A percentile compares a stretch with the other conserved stretches of the same genome.
phyloP scores from a whole-genome alignment of 2,888 invertebrate species.

The Platycheirus rosarum region DNA sequence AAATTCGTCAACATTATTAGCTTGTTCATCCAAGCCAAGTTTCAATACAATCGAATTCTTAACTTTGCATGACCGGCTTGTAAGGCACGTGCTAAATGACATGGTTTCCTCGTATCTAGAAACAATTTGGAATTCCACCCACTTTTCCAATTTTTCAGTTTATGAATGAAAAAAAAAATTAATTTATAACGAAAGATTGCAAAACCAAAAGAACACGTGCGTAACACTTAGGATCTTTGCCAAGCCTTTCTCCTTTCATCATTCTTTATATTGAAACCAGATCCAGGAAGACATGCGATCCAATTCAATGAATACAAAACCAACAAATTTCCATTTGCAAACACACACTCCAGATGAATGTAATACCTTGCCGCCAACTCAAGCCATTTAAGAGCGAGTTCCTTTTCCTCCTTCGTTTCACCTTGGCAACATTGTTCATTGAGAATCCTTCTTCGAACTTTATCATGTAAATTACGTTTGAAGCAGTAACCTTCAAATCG shows the following conservation, averaged over 20 bases:
- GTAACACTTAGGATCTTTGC: slow-evolving; percentile 3
- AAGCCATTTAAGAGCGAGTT: slow-evolving; percentile 4
- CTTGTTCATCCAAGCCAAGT: too few relatives aligned
- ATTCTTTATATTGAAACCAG: slow-evolving; percentile 51
- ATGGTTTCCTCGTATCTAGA: too few relatives aligned
- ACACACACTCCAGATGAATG: slow-evolving; percentile 17
- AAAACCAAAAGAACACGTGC: slow-evolving; percentile 46
- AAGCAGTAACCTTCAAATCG: slow-evolving; percentile 12
- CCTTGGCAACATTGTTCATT: neutral
- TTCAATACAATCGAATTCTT: too few relatives aligned
- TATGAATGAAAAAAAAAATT: too few relatives aligned
- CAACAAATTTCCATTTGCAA: slow-evolving; percentile 32
- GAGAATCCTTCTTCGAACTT: slow-evolving; percentile 20
- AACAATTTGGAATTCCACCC: too few relatives aligned
- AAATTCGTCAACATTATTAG: too few relatives aligned
- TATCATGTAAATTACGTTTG: slow-evolving; percentile 61
- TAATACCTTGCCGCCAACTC: slow-evolving; percentile 31
- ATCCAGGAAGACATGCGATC: slow-evolving; percentile 68
- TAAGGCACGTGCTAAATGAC: too few relatives aligned
- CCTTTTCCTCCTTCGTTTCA: neutral
- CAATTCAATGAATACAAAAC: slow-evolving; percentile 42
- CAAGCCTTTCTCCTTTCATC: slow-evolving; percentile 15
- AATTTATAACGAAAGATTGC: neutral
- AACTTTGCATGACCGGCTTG: too few relatives aligned
- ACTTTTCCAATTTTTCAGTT: too few relatives aligned